These are phyloP conservation scores for Smutsia temminckii DNA, from an alignment of 2,797 vertebrate genomes.

Conservation along the genomic window DNA sequence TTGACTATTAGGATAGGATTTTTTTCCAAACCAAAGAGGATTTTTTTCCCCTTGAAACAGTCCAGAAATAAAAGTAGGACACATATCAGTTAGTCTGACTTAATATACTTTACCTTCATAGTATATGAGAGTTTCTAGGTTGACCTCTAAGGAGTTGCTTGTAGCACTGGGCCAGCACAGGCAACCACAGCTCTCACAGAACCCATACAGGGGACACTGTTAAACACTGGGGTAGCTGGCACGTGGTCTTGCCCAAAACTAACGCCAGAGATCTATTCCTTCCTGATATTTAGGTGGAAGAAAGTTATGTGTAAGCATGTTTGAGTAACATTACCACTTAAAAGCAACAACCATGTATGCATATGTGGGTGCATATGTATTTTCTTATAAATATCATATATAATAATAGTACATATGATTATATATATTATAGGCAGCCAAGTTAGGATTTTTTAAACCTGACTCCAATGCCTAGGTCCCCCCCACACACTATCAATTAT, in stretches of 20 bases:
- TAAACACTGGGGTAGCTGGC: not conserved
- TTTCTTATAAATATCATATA: no score
- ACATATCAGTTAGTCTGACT: not conserved
- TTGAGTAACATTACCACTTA: not conserved
- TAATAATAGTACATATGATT: no score
- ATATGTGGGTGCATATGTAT: no score
- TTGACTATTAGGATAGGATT: not conserved
- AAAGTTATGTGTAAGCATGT: not conserved
- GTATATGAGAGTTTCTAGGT: not conserved
- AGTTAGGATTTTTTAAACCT: no score
- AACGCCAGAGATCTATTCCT: not conserved
- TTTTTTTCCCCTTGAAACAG: not conserved
- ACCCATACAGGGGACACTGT: not conserved
- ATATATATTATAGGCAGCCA: no score
- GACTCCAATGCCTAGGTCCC: no score
- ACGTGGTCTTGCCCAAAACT: not conserved
- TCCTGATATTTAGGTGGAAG: not conserved
- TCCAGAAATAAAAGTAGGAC: not conserved
- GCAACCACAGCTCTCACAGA: not conserved
- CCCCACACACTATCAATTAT: no score
- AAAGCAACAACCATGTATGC: not conserved
- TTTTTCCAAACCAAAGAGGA: not conserved
- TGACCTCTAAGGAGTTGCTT: not conserved
- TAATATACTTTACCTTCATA: not conserved
- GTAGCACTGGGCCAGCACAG: not conserved